Conservation (phyloP, 2,888 invertebrate genomes). For the Drosophila meridiana region DNA sequence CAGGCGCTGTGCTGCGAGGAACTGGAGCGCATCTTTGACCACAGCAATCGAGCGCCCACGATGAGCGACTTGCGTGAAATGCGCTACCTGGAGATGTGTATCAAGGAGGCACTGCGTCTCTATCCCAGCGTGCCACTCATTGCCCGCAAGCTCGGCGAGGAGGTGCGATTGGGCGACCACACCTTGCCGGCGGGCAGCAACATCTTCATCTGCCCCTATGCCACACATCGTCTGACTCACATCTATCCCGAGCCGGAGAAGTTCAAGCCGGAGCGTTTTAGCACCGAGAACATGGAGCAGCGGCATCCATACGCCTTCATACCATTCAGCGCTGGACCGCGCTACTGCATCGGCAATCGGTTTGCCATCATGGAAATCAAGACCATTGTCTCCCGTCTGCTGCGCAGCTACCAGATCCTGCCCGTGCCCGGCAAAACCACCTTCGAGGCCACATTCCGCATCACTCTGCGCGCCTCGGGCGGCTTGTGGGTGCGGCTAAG, state of each 20-base stretch:
- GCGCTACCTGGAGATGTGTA: constrained; percentile 89
- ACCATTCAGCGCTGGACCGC: constrained; percentile 87
- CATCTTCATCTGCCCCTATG: constrained; percentile 86
- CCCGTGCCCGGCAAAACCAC: constrained; percentile 86
- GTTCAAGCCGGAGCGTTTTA: constrained; percentile 87
- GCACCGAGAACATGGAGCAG: constrained; percentile 85
- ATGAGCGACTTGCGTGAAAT: constrained; percentile 87
- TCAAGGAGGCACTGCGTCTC: constrained; percentile 88
- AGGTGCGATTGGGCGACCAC: constrained; percentile 84
- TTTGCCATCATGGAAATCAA: constrained; percentile 88
- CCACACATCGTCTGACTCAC: constrained; percentile 87
- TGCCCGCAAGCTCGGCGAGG: constrained; percentile 84
- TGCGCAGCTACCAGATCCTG: constrained; percentile 86
- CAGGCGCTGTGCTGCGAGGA: constrained; percentile 86
- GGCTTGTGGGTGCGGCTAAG: constrained; percentile 87
- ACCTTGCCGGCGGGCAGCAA: constrained; percentile 87
- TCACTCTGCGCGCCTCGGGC: constrained; percentile 87
- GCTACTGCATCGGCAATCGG: constrained; percentile 87
- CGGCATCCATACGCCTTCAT: constrained; percentile 87
- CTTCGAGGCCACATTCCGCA: constrained; percentile 86
- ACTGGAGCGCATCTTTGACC: constrained; percentile 85
- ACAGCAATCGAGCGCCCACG: constrained; percentile 85
- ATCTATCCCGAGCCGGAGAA: constrained; percentile 87
- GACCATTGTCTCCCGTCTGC: constrained; percentile 86
- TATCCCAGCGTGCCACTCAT: constrained; percentile 85